Conservation (phyloP, 2,797 vertebrate genomes). For the Xerus rutilus region DNA sequence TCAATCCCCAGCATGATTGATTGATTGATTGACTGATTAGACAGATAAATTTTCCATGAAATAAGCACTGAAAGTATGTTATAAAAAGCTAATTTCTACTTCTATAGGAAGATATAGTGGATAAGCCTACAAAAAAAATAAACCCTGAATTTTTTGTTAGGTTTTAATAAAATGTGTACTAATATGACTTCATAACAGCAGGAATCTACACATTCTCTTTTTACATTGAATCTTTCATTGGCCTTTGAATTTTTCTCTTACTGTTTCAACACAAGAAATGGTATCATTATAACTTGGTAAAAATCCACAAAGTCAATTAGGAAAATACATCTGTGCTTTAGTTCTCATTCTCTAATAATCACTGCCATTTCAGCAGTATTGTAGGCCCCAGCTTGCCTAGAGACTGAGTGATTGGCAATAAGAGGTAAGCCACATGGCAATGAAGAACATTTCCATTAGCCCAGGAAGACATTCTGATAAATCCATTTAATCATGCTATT, state of each 20-base stretch:
- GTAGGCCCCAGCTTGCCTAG: neutral
- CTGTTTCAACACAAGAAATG: conserved; percentile 20
- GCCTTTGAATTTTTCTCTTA: conserved; percentile 56
- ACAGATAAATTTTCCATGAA: neutral
- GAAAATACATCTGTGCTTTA: neutral
- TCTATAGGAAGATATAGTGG: conserved; percentile 43
- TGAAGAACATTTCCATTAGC: conserved; percentile 60
- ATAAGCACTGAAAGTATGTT: conserved; percentile 19
- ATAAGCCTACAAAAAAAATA: conserved; percentile 41
- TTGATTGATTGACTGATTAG: too few species aligned
- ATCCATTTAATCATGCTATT: conserved; percentile 59
- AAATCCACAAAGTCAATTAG: conserved; percentile 54
- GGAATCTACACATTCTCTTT: neutral
- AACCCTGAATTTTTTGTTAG: conserved; percentile 17
- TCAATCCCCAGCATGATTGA: too few species aligned
- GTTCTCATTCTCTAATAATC: conserved; percentile 33
- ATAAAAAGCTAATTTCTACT: neutral
- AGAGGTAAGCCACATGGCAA: conserved; percentile 39
- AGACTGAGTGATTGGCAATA: neutral
- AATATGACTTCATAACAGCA: conserved; percentile 30
- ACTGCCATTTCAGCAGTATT: conserved; percentile 24
- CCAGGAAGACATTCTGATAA: conserved; percentile 60
- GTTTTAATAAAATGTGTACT: conserved; percentile 37
- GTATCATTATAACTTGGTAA: conserved; percentile 48
- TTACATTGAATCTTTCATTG: conserved; percentile 20